phyloP scores from a whole-genome alignment of 2,888 invertebrate genomes.

The Eristalinus sepulchralis region DNA sequence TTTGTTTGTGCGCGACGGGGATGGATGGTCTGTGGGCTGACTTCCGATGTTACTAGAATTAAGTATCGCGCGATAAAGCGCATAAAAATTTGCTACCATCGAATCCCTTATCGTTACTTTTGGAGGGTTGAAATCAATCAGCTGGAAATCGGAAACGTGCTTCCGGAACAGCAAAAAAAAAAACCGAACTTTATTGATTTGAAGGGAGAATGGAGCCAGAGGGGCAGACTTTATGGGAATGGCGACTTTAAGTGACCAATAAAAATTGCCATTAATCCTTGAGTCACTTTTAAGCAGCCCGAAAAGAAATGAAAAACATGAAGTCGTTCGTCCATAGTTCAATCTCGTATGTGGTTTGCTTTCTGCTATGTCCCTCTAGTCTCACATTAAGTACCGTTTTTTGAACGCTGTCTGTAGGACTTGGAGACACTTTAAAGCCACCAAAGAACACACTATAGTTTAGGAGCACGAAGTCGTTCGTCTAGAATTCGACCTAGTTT shows the following conservation, averaged over 20 bases:
- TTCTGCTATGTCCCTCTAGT: too few relatives aligned
- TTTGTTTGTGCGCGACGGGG: neutral
- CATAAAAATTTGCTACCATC: conserved; percentile 24
- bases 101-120: conserved; percentile 32
- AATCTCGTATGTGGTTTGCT: too few relatives aligned
- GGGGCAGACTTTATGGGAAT: too few relatives aligned
- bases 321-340: neutral
- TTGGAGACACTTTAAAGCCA: too few relatives aligned
- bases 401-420: too few relatives aligned
- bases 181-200: conserved; percentile 38
- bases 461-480: too few relatives aligned
- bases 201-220: neutral
- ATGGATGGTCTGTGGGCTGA: neutral
- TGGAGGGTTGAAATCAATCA: conserved; percentile 39
- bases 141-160: neutral
- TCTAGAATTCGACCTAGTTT: too few relatives aligned
- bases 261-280: neutral
- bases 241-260: neutral
- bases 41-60: neutral
- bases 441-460: too few relatives aligned
- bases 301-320: neutral
- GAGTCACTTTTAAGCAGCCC: neutral
- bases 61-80: conserved; percentile 14
- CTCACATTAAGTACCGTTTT: too few relatives aligned
- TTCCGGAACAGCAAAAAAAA: neutral